Evolutionary conservation across 2,113 vertebrate genomes (phyloP).

Genomic region (Seriola quinqueradiata): DNA sequence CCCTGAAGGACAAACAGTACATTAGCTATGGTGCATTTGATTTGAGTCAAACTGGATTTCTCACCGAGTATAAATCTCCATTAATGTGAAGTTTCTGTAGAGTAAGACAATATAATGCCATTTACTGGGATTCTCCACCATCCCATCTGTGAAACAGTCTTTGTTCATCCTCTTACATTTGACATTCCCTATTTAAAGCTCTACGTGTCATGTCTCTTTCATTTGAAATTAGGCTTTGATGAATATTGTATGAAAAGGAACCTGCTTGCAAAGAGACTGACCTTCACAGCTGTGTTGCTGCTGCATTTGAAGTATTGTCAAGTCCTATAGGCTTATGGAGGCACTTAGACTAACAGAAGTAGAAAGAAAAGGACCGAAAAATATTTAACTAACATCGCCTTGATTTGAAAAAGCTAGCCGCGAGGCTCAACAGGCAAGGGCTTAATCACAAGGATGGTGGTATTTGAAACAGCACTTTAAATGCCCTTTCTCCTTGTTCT

Average conservation of each 20-base stretch:
- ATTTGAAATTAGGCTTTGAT: slow-evolving; percentile 81
- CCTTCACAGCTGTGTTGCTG: slow-evolving; percentile 74
- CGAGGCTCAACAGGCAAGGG: slow-evolving; percentile 61
- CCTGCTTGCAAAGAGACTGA: slow-evolving; percentile 69
- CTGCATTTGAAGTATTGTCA: slow-evolving; percentile 74
- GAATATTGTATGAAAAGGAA: slow-evolving; percentile 82
- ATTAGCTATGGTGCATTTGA: slow-evolving; percentile 18
- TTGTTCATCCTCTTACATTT: slow-evolving; percentile 65
- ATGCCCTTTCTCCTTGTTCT: slow-evolving; percentile 77
- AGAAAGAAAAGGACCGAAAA: slow-evolving; percentile 62
- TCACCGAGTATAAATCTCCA: slow-evolving; percentile 13
- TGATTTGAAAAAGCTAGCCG: slow-evolving; percentile 74
- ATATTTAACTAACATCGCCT: slow-evolving; percentile 69
- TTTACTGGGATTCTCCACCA: slow-evolving; percentile 25
- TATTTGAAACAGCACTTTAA: slow-evolving; percentile 71
- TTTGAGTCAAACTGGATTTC: slow-evolving; percentile 16
- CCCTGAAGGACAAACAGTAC: slow-evolving; percentile 29
- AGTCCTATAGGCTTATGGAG: slow-evolving; percentile 62
- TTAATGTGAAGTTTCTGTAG: slow-evolving; percentile 11
- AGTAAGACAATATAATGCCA: slow-evolving; percentile 6
- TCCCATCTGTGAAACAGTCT: slow-evolving; percentile 35
- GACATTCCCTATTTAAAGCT: slow-evolving; percentile 71
- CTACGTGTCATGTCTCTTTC: slow-evolving; percentile 73
- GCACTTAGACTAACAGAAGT: slow-evolving; percentile 67
- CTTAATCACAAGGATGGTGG: slow-evolving; percentile 71